Evolutionary conservation across 2,797 vertebrate species (phyloP).

Genomic region (Microtus californicus): DNA sequence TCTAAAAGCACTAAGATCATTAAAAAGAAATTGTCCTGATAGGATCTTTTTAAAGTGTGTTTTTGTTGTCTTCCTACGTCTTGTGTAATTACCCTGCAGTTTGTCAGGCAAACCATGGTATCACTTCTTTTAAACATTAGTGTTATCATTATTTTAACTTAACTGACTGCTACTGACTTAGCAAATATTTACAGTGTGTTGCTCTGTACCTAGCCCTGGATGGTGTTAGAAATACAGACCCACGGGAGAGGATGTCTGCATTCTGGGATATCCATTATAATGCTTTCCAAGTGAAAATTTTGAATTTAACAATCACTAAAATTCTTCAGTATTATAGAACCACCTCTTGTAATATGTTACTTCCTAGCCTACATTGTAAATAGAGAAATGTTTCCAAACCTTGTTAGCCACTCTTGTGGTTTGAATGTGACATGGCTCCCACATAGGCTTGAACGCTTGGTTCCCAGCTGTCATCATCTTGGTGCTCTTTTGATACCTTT

Average conservation of each 20-base stretch:
- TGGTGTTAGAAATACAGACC: neutral
- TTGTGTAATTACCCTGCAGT: slow-evolving; percentile 39
- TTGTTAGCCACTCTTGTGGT: neutral
- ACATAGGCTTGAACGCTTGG: neutral
- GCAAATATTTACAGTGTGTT: neutral
- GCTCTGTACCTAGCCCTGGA: neutral
- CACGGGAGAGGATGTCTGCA: neutral
- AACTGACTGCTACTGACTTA: neutral
- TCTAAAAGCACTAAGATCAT: slow-evolving; percentile 49
- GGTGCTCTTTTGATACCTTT: neutral
- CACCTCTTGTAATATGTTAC: neutral
- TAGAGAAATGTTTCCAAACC: slow-evolving; percentile 1
- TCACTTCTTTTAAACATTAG: slow-evolving; percentile 3
- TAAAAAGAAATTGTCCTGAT: slow-evolving; percentile 60
- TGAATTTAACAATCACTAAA: slow-evolving; percentile 31
- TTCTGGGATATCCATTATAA: neutral
- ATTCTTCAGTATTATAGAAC: neutral
- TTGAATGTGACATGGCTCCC: neutral
- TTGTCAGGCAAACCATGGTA: slow-evolving; percentile 31
- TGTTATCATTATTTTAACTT: slow-evolving; percentile 40
- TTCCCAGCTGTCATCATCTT: neutral
- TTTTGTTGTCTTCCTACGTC: slow-evolving; percentile 65
- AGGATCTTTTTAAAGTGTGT: slow-evolving; percentile 20
- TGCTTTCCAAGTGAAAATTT: slow-evolving; percentile 33
- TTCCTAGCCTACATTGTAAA: neutral